These are phyloP conservation scores for Pseudomugil tenellus DNA, from an alignment of 2,797 vertebrate species.

Conservation along the genomic window DNA sequence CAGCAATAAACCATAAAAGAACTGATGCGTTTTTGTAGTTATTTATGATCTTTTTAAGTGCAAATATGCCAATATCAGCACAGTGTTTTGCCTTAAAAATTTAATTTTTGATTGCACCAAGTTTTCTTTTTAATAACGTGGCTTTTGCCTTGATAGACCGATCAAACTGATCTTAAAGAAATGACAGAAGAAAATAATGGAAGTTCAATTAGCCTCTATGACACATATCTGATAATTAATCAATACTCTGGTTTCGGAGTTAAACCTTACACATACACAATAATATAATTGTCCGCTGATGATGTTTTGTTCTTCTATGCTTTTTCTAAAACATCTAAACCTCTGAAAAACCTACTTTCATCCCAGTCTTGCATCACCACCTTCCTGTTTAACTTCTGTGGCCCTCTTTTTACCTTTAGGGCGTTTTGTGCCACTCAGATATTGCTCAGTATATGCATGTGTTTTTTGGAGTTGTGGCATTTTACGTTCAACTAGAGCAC, in stretches of 20 bases:
- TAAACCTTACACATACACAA: background rate
- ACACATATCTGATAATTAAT: constrained; percentile 6
- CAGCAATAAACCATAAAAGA: no score
- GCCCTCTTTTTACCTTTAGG: constrained; percentile 28
- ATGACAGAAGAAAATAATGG: no score
- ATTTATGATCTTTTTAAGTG: no score
- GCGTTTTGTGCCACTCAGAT: constrained; percentile 26
- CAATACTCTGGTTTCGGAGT: background rate
- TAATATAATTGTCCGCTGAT: background rate
- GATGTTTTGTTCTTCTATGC: background rate
- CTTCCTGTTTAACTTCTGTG: constrained; percentile 28
- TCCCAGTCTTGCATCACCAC: constrained; percentile 1
- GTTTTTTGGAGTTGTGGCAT: constrained; percentile 32
- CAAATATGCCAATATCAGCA: no score
- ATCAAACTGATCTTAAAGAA: background rate
- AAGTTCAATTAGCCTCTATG: constrained; percentile 6
- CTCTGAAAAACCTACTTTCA: constrained; percentile 14
- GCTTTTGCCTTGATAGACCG: background rate
- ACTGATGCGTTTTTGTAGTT: no score
- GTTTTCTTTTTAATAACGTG: background rate
- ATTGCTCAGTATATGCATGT: constrained; percentile 14
- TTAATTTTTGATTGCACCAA: background rate
- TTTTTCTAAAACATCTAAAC: background rate
- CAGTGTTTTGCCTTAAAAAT: background rate
- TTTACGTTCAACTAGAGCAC: constrained; percentile 59